Evolutionary conservation across 2,113 vertebrate genomes (phyloP), one percentile per base, ranked within the genome.

Genomic region (Variabilichromis moorii): DNA sequence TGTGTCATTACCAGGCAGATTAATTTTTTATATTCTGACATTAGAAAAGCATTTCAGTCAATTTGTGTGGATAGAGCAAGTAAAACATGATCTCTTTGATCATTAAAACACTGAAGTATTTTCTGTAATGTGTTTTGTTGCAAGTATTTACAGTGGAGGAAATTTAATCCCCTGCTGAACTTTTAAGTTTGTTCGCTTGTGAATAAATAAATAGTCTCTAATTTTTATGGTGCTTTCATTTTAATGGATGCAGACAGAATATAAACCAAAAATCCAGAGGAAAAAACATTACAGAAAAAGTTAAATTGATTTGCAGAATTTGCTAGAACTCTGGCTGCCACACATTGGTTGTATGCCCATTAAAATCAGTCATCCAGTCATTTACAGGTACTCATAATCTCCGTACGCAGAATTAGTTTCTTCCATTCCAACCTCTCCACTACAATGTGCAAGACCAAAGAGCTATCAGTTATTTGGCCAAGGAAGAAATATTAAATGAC

Each of bases 21-120:
- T 53, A 2, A 76, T 87, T 82, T 85, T 79, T 90, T 54, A 88
- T 54, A 61, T 82, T 88, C 35, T n/a, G 28, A 37, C 31, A 81
- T 61, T 78, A 17, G 12, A 53, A 37, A 87, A n/a, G 24, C 8
- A 37, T 45, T 63, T 63, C 13, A 53, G 13, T 13, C 66, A 63
- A 50, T 82, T 76, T 63, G 5, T 26, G 6, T 2, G 4, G 7
- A 40, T 9, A 61, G 9, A 76, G 5, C 10, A 8, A 66, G 14
- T 73, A 28, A 63, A 84, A 40, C 8, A 12, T 24, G 79, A 59
- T 0, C 45, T 54, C 8, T 54, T 40, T 9, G 51, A 55, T 88
- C 63, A 87, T 87, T 79, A 87, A 85, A 85, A 79, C 42, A 61
- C 7, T 84, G 3, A 66, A 26, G 28, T 8, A 16, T 21, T 35